Percentiles rank a stretch among this genome's conserved stretches.
Evolutionary conservation across 2,888 invertebrate species (phyloP).

Genomic region (Molorchus minor): DNA sequence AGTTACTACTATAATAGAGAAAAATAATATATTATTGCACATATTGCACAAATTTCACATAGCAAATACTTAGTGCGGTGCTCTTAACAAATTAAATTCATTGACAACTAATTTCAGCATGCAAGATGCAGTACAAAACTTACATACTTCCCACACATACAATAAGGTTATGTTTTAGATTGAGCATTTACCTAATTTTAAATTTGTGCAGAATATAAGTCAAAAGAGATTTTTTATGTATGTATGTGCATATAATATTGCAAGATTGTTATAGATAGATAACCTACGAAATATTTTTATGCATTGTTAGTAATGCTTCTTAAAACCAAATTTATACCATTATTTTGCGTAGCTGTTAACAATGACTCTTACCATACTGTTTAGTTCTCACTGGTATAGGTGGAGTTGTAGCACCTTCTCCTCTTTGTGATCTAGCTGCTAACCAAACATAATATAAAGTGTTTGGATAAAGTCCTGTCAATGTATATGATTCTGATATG

Average conservation of each 20-base stretch:
- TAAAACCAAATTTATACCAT: no score
- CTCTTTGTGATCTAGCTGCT: conserved; percentile 90
- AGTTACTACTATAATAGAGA: conserved; percentile 63
- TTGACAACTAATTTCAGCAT: conserved; percentile 57
- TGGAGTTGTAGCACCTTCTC: conserved; percentile 95
- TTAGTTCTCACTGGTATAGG: conserved; percentile 94
- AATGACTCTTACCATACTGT: conserved; percentile 99
- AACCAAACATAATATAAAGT: conserved; percentile 97
- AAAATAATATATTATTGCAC: conserved; percentile 58
- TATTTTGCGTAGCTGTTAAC: no score
- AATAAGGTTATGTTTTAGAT: no score
- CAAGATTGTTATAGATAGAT: no score
- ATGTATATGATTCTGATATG: conserved; percentile 84
- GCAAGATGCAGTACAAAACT: conserved; percentile 57
- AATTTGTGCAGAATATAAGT: no score
- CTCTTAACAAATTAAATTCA: conserved; percentile 62
- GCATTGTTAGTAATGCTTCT: no score
- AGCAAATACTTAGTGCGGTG: conserved; percentile 59
- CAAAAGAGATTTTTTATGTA: no score
- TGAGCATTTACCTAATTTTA: no score
- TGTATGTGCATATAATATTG: no score
- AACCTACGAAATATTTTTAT: no score
- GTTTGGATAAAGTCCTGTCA: conserved; percentile 93
- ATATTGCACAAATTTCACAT: conserved; percentile 45
- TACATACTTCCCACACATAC: conserved; percentile 55